A percentile compares a stretch with the other conserved stretches of the same genome.
phyloP scores from a whole-genome alignment of 2,888 invertebrate genomes.

The Agrotis exclamationis region DNA sequence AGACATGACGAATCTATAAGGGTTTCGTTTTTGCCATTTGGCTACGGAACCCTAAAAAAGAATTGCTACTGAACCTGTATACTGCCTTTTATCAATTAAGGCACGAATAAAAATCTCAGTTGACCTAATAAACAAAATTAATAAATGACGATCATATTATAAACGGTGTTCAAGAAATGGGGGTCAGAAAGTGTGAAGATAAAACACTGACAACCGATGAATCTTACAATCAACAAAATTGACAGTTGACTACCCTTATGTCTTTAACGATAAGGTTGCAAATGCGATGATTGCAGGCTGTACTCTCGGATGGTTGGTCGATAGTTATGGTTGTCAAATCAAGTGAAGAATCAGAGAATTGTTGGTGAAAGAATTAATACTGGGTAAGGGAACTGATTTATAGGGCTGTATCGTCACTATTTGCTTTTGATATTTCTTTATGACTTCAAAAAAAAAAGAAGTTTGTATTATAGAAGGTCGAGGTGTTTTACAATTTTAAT shows the following conservation, averaged over 20 bases:
- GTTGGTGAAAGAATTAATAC: conserved; percentile 9
- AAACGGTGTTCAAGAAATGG: conserved; percentile 48
- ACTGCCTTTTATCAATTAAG: conserved; percentile 9
- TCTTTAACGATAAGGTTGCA: background rate
- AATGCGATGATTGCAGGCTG: conserved; percentile 40
- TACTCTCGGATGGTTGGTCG: background rate
- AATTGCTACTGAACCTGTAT: background rate
- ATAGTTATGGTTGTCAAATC: conserved; percentile 71
- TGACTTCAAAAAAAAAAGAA: too few relatives aligned
- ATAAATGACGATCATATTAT: conserved; percentile 27
- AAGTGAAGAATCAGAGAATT: conserved; percentile 16
- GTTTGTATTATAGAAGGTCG: too few relatives aligned
- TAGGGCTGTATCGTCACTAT: conserved; percentile 37
- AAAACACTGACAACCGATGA: conserved; percentile 69
- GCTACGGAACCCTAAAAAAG: too few relatives aligned
- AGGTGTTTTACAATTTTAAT: background rate
- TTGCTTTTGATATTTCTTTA: too few relatives aligned
- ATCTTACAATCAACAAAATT: conserved; percentile 57
- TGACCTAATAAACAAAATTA: conserved; percentile 39
- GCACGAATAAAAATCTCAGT: background rate
- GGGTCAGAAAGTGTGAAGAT: conserved; percentile 61
- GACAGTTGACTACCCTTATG: background rate
- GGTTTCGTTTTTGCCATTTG: too few relatives aligned
- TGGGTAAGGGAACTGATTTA: conserved; percentile 7
- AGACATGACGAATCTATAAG: too few relatives aligned